These are phyloP conservation scores for Troides oblongomaculatus DNA, from an alignment of 2,888 invertebrate genomes.

Conservation along the genomic window DNA sequence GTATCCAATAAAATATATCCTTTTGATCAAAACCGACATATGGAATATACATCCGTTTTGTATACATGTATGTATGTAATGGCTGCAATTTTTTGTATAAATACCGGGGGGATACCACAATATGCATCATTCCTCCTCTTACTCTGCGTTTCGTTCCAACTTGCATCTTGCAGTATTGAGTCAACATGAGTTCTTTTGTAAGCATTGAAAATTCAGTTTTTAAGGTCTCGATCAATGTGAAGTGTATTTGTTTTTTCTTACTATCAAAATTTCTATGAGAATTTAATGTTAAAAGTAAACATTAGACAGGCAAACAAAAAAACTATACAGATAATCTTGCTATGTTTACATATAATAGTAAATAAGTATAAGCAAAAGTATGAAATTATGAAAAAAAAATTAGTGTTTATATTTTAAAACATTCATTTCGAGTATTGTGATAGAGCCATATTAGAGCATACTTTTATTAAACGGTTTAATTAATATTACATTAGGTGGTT, in stretches of 20 bases:
- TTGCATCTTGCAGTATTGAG: conserved; percentile 42
- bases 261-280: background rate
- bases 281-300: too few species aligned
- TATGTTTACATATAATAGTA: too few species aligned
- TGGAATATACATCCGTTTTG: conserved; percentile 57
- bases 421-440: background rate
- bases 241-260: background rate
- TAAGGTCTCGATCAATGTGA: background rate
- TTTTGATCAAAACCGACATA: conserved; percentile 57
- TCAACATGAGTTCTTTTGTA: conserved; percentile 71
- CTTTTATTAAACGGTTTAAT: background rate
- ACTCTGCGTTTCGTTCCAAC: conserved; percentile 49
- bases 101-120: conserved; percentile 70
- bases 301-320: too few species aligned
- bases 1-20: conserved; percentile 54
- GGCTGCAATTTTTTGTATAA: conserved; percentile 70
- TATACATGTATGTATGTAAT: conserved; percentile 56
- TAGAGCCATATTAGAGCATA: background rate
- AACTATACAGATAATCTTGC: too few species aligned
- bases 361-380: too few species aligned
- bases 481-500: conserved; percentile 39
- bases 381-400: too few species aligned
- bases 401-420: too few species aligned
- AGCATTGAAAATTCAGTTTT: conserved; percentile 43
- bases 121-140: conserved; percentile 70